A percentile compares a stretch with the other conserved stretches of the same genome.
These are phyloP conservation scores for Pectinophora gossypiella DNA, from an alignment of 1,140 invertebrate genomes.

Conservation along the genomic window DNA sequence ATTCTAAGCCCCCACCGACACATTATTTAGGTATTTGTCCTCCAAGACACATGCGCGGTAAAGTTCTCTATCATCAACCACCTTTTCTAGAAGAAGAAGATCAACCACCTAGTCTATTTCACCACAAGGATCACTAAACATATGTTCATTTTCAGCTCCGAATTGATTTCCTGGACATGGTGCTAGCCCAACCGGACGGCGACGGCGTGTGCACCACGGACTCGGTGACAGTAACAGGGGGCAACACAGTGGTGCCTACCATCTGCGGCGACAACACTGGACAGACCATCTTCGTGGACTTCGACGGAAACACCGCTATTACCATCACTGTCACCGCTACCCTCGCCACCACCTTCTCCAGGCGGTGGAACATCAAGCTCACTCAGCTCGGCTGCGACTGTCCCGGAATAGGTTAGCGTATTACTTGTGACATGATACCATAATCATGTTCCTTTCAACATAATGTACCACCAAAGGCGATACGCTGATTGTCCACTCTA, in stretches of 20 bases:
- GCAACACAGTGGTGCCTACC: slow-evolving; percentile 78
- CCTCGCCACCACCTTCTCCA: slow-evolving; percentile 75
- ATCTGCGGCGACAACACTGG: slow-evolving; percentile 89
- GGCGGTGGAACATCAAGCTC: slow-evolving; percentile 86
- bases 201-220: slow-evolving; percentile 84
- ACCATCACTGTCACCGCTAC: slow-evolving; percentile 82
- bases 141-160: slow-evolving; percentile 78
- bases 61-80: too few relatives aligned
- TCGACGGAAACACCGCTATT: slow-evolving; percentile 81
- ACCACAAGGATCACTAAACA: too few relatives aligned
- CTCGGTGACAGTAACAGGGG: slow-evolving; percentile 82
- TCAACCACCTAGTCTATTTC: too few relatives aligned
- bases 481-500: too few relatives aligned
- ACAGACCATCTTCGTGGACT: slow-evolving; percentile 88
- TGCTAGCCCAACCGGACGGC: slow-evolving; percentile 82
- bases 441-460: too few relatives aligned
- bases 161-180: slow-evolving; percentile 86
- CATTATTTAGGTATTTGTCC: too few relatives aligned
- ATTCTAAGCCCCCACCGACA: too few relatives aligned
- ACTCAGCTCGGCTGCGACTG: slow-evolving; percentile 84
- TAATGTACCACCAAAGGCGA: too few relatives aligned
- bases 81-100: too few relatives aligned
- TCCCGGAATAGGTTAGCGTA: slow-evolving; percentile 77
- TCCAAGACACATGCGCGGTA: too few relatives aligned
- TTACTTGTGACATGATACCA: too few relatives aligned